Percentiles rank a stretch among this genome's conserved stretches.
These are phyloP conservation scores for Tetrapedia diversipes DNA, from an alignment of 2,888 invertebrate genomes.

Conservation along the genomic window DNA sequence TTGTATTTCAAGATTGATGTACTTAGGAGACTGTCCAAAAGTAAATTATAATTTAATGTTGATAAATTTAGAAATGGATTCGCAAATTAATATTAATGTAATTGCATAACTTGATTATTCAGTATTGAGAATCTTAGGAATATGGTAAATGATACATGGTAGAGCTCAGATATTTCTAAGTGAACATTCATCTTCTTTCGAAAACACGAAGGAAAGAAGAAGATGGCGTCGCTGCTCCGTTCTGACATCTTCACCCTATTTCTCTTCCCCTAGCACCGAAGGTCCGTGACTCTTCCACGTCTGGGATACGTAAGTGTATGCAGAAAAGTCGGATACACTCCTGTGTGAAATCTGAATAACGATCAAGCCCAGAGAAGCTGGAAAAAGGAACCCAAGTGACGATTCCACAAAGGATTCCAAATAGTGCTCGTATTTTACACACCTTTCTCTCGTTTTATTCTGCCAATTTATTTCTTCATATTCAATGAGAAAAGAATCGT, in stretches of 20 bases:
- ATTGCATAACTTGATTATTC: not conserved
- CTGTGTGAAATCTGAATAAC: conserved; percentile 43
- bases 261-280: not conserved
- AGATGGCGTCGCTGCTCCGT: conserved; percentile 4
- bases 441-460: conserved; percentile 6
- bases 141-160: not conserved
- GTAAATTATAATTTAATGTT: too few species aligned
- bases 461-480: conserved; percentile 16
- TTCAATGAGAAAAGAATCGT: conserved; percentile 9
- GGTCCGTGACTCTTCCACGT: conserved; percentile 18
- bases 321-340: conserved; percentile 40
- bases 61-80: too few species aligned
- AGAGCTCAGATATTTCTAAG: not conserved
- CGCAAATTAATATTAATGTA: too few species aligned
- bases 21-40: too few species aligned
- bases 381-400: conserved; percentile 17
- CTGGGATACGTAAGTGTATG: conserved; percentile 19
- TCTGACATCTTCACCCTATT: conserved; percentile 18
- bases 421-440: conserved; percentile 26
- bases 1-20: too few species aligned
- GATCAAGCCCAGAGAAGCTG: conserved; percentile 21
- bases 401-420: conserved; percentile 17
- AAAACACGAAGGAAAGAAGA: conserved; percentile 16
- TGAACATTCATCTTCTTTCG: conserved; percentile 11
- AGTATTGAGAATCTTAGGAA: not conserved